Evolutionary conservation across 2,888 invertebrate genomes (phyloP), one percentile per base, ranked within the genome.

Genomic region (Pyralis farinalis): DNA sequence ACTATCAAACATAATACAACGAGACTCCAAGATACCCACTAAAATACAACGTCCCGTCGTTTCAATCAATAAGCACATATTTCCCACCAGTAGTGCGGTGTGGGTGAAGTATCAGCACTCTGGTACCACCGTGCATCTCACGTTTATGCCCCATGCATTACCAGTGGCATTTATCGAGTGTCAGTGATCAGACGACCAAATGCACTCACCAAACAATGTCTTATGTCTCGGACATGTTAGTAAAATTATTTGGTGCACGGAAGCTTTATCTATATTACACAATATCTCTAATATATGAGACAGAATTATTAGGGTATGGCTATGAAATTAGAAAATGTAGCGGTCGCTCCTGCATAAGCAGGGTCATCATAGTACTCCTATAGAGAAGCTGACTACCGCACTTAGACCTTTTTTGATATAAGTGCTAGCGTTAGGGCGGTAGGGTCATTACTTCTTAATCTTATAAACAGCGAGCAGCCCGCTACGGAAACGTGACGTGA

Each of bases 151-250:
- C 16, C 11, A 30, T 39, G 39, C 39, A 39, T 39, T 39, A 33
- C 39, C 32, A 32, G 27, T 28, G 25, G 20, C 27, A 10, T 62
- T 64, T 70, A 71, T 69, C 58, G 55, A 49, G 51, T 46, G 45
- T 41, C 47, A 49, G 50, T 47, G 53, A 49, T 53, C 43, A 29
- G 63, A 73, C 55, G 64, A 63, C 63, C 61, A 50, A 72, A 62
- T 77, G 75, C 74, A 76, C 76, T 74, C 65, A 72, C 60, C 39
- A 47, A 57, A 63, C 67, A 59, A 55, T 68, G 63, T 62, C 16
- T 53, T 28, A 28, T 11, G 9, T 43, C 31, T 27, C 20, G 8
- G 40, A 25, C 37, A 42, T 28, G 42, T 36, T 39, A 36, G 54
- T 49, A 56, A 49, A 55, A 27, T 33, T 28, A 28, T 28, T 52